Conservation (phyloP, 2,113 vertebrate genomes). For the Vireo altiloquus region DNA sequence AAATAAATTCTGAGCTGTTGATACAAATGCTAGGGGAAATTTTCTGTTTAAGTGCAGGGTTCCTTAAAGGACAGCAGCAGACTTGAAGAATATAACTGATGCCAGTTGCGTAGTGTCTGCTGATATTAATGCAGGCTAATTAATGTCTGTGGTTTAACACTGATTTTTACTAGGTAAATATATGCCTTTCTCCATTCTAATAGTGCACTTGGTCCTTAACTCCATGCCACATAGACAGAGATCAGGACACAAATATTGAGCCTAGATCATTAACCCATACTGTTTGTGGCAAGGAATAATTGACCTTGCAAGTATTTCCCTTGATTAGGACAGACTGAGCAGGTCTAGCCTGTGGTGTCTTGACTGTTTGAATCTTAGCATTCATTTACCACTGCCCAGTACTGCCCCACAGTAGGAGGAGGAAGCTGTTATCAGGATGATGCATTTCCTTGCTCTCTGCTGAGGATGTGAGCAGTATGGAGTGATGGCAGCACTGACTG, state of each 20-base stretch:
- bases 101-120: neutral
- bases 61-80: neutral
- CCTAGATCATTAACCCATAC: neutral
- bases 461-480: accelerated
- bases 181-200: neutral
- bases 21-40: neutral
- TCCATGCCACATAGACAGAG: accelerated
- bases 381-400: neutral
- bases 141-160: neutral
- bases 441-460: neutral
- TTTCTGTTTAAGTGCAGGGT: neutral
- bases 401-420: neutral
- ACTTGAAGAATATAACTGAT: neutral
- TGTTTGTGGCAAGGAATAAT: neutral
- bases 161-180: neutral
- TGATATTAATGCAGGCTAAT: neutral
- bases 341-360: neutral
- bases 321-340: neutral
- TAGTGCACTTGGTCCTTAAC: neutral
- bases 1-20: neutral
- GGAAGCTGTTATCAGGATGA: too few relatives aligned
- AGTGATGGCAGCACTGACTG: neutral
- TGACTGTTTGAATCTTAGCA: neutral
- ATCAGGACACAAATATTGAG: neutral
- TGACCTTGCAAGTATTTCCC: neutral